Conservation (phyloP, 1,140 invertebrate genomes). For the Neodiprion fabricii region DNA sequence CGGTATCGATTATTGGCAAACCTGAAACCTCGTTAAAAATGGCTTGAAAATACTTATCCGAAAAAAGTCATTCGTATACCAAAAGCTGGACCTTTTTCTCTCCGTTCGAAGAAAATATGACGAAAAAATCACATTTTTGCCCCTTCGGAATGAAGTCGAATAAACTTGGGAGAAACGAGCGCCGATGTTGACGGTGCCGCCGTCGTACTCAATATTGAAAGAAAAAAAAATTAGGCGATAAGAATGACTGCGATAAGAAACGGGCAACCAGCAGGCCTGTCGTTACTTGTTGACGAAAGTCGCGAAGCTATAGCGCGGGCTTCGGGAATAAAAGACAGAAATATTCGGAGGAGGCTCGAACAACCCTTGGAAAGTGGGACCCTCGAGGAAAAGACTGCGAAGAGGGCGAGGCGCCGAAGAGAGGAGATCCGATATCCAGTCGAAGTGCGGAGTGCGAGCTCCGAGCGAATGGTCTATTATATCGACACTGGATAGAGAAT, state of each 20-base stretch:
- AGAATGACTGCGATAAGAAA: background rate
- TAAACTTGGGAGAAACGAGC: background rate
- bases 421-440: background rate
- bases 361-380: background rate
- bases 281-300: background rate
- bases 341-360: background rate
- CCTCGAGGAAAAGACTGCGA: background rate
- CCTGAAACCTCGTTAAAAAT: too few species aligned
- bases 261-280: background rate
- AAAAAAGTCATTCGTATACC: too few species aligned
- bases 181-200: too few species aligned
- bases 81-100: too few species aligned
- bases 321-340: background rate
- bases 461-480: background rate
- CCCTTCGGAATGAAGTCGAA: background rate
- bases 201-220: too few species aligned
- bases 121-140: background rate
- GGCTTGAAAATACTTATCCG: too few species aligned
- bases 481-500: constrained; percentile 2
- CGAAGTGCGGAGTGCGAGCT: background rate
- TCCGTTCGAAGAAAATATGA: too few species aligned
- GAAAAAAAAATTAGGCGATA: too few species aligned
- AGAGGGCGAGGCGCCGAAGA: background rate
- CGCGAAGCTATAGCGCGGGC: background rate
- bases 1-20: too few species aligned